phyloP scores from a whole-genome alignment of 2,888 invertebrate species.

The Machimus rusticus region DNA sequence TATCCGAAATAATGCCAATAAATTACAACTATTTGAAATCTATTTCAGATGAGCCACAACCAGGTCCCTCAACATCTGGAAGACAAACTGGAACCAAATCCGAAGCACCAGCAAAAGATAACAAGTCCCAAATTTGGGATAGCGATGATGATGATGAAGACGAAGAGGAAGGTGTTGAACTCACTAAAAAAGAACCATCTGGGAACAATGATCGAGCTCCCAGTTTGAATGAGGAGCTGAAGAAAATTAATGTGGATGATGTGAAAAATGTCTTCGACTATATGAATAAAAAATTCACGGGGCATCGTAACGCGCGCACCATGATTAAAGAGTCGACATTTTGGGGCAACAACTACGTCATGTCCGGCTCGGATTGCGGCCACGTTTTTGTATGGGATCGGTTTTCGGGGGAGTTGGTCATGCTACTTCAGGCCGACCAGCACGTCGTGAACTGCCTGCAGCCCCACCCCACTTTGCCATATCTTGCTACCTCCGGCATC shows the following conservation, averaged over 20 bases:
- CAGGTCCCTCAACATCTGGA: slow-evolving; percentile 40
- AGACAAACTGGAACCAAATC: neutral
- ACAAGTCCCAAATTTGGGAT: neutral
- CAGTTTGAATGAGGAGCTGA: slow-evolving; percentile 53
- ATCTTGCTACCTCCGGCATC: slow-evolving; percentile 85
- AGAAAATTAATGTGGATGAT: slow-evolving; percentile 52
- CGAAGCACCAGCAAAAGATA: neutral
- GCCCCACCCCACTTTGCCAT: slow-evolving; percentile 79
- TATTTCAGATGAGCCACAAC: slow-evolving; percentile 47
- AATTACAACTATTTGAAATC: neutral
- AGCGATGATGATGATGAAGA: slow-evolving; percentile 43
- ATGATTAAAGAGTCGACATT: slow-evolving; percentile 88
- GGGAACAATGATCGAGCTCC: slow-evolving; percentile 34
- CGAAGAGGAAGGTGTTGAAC: slow-evolving; percentile 12
- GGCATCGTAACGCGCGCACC: slow-evolving; percentile 80
- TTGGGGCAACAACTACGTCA: slow-evolving; percentile 81
- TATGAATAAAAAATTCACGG: slow-evolving; percentile 74
- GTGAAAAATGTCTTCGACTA: slow-evolving; percentile 55
- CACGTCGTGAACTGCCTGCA: slow-evolving; percentile 86
- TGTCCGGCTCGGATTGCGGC: slow-evolving; percentile 91
- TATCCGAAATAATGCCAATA: neutral
- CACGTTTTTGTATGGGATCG: slow-evolving; percentile 86
- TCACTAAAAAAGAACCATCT: neutral
- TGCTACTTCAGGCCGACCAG: slow-evolving; percentile 80
- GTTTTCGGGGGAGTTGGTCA: slow-evolving; percentile 73